Percentiles rank a stretch among this genome's conserved stretches.
Evolutionary conservation across 2,888 invertebrate genomes (phyloP).

Genomic region (Ennomos erosarius): DNA sequence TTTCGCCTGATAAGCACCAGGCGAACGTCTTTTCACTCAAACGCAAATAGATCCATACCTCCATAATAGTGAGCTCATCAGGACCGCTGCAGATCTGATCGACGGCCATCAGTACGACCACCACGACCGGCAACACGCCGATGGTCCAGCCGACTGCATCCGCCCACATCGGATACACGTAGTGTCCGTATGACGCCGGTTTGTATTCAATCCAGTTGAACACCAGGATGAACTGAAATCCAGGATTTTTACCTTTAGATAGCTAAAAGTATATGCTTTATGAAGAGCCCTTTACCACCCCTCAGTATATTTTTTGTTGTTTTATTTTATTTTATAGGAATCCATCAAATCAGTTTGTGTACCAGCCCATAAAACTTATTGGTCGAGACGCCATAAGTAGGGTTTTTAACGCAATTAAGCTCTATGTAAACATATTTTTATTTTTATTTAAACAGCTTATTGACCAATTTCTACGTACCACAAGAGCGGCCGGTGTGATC

Average conservation of each 20-base stretch:
- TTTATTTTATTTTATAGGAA: too few species aligned
- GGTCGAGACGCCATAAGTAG: too few species aligned
- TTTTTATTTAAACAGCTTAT: too few species aligned
- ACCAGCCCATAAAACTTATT: too few species aligned
- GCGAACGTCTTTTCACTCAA: too few species aligned
- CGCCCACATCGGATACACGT: constrained; percentile 93
- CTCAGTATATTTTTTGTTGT: too few species aligned
- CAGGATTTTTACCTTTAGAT: neutral
- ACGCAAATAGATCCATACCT: constrained; percentile 51
- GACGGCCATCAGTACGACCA: constrained; percentile 86
- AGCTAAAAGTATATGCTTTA: too few species aligned
- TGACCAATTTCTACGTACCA: constrained; percentile 86
- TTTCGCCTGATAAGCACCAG: too few species aligned
- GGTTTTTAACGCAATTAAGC: too few species aligned
- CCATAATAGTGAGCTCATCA: constrained; percentile 82
- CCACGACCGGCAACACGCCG: constrained; percentile 89
- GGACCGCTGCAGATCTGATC: constrained; percentile 85
- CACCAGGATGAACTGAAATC: constrained; percentile 88
- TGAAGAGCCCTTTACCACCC: too few species aligned
- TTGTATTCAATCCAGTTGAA: constrained; percentile 93
- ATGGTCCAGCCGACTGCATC: constrained; percentile 91
- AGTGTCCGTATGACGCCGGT: constrained; percentile 89
- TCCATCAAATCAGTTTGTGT: too few species aligned
- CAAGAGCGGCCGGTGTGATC: constrained; percentile 90
- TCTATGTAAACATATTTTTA: neutral